Percentiles rank a stretch among this genome's conserved stretches.
Evolutionary conservation across 2,888 invertebrate genomes (phyloP).

Genomic region (Caenorhabditis imperialis): DNA sequence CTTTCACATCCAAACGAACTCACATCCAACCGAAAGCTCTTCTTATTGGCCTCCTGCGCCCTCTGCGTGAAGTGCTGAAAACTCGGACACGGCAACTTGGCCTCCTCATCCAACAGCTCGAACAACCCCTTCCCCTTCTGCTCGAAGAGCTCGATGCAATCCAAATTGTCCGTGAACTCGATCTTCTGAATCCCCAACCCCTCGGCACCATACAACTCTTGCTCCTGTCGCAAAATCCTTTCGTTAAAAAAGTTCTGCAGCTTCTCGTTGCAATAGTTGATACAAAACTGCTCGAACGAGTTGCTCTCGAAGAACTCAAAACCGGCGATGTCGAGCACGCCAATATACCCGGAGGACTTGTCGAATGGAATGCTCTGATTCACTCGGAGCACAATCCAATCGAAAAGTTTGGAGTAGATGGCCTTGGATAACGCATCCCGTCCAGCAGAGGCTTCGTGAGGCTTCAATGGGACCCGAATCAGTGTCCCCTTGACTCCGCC

Average conservation of each 20-base stretch:
- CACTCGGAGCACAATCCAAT: slow-evolving; percentile 92
- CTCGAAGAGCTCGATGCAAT: slow-evolving; percentile 86
- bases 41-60: slow-evolving; percentile 88
- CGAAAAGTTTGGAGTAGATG: slow-evolving; percentile 93
- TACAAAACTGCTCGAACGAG: slow-evolving; percentile 93
- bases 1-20: too few species aligned
- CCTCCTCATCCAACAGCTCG: slow-evolving; percentile 94
- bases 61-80: slow-evolving; percentile 92
- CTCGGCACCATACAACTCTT: slow-evolving; percentile 92
- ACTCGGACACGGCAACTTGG: slow-evolving; percentile 92
- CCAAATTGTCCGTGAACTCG: slow-evolving; percentile 94
- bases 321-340: slow-evolving; percentile 96
- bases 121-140: slow-evolving; percentile 90
- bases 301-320: slow-evolving; percentile 90
- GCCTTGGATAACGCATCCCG: slow-evolving; percentile 97
- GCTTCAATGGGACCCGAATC: slow-evolving; percentile 95
- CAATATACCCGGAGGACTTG: slow-evolving; percentile 92
- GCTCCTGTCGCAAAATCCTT: slow-evolving; percentile 82
- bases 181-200: slow-evolving; percentile 94
- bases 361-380: slow-evolving; percentile 96
- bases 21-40: slow-evolving; percentile 87
- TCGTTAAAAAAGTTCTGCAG: slow-evolving; percentile 99
- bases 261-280: slow-evolving; percentile 99
- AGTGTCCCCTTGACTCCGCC: slow-evolving; percentile 95
- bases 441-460: slow-evolving; percentile 92